These are phyloP conservation scores for Cryptotis parvus DNA, from an alignment of 2,113 vertebrate genomes.

Conservation along the genomic window DNA sequence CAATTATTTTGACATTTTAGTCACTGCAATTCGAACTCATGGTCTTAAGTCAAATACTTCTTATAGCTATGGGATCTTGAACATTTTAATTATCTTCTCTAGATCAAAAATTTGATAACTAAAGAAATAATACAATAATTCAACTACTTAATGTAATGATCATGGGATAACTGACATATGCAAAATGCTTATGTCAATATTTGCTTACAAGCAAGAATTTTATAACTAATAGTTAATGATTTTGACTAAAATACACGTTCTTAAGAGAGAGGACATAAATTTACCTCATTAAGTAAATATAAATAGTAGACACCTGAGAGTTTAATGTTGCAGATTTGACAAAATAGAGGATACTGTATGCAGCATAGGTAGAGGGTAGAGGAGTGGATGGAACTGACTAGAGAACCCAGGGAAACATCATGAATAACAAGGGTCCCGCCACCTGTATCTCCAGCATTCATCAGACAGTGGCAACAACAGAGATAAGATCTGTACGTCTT, in stretches of 20 bases:
- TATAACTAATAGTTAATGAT: neutral
- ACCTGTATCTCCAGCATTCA: neutral
- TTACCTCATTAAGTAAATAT: neutral
- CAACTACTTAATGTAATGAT: conserved; percentile 1
- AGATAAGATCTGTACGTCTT: neutral
- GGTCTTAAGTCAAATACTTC: neutral
- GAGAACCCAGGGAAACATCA: neutral
- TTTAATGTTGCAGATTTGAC: neutral
- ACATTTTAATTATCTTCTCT: neutral
- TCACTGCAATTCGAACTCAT: neutral
- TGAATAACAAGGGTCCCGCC: no score
- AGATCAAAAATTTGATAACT: neutral
- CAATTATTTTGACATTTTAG: neutral
- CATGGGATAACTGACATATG: neutral
- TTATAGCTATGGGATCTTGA: neutral
- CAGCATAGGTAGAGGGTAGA: no score
- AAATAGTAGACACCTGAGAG: neutral
- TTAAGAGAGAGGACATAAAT: neutral
- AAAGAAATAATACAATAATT: conserved; percentile 1
- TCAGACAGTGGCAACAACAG: neutral
- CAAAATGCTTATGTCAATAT: neutral
- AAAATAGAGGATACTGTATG: neutral
- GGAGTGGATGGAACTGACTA: neutral
- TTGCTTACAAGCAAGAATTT: neutral
- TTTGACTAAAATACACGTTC: neutral